Base-by-base conservation (phyloP, 2,888 invertebrate species). In the Pseudoips prasinana region DNA sequence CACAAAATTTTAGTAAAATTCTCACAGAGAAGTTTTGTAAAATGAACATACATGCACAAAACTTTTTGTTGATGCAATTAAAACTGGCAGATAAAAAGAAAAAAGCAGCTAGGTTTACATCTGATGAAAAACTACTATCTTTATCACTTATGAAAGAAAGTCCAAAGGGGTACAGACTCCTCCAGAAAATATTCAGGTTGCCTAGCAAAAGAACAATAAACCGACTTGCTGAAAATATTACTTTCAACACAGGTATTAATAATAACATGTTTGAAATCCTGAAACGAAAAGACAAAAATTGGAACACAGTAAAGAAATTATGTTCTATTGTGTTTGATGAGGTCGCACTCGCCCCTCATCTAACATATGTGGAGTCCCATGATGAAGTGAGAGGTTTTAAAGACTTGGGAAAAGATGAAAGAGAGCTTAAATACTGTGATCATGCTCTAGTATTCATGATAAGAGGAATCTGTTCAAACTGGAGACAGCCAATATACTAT, bases 371-470 rank as follows among this genome's bases (percentile, higher is more conserved):
- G 19, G 44, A 47, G 9, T 8, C 10, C 1, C 30, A 48, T 20
- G 46, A 50, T 19, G 6, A 38, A 19, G 46, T 48, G 7, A 10
- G 23, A 18, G 46, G 56, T 3, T 52, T 56, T 29, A 28, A 28
- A 1, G 41, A 57, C 9, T 7, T 58, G 8, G 47, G 30, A 1
- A 14, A 14, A 2, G 11, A 22, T 7, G 25, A 46, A 24, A 39
- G 31, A 11, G 18, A 44, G 23, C 1, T 28, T 0, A 35, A 27
- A 10, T 49, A 29, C 7, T 26, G 19, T 8, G 51, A 59, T 25
- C 57, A 59, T 37, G 45, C 49, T 4, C 28, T 56, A 3, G 57
- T 57, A 0, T 53, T 57, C 6, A 50, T 55, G 49, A 1, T 58
- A 0, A 38, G 33, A 29, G 54, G 58, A 4, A 23, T 47, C n/a